A percentile compares a stretch with the other conserved stretches of the same genome.
These are phyloP conservation scores for Scarus forsteni DNA, from an alignment of 2,797 vertebrate genomes.

Conservation along the genomic window DNA sequence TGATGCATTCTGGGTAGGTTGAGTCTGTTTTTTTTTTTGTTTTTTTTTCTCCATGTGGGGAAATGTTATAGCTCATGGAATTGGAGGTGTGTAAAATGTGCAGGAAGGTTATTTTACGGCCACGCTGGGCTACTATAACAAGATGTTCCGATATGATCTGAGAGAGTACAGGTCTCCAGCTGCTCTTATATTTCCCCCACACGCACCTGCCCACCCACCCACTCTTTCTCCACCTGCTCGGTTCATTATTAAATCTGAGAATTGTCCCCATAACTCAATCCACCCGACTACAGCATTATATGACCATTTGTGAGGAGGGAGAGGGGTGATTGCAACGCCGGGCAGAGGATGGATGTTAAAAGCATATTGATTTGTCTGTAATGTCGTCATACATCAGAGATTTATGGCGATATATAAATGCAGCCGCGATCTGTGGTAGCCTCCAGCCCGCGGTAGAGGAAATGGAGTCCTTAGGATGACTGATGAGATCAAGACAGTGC, in stretches of 20 bases:
- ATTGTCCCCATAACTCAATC: slow-evolving; percentile 86
- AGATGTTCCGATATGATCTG: slow-evolving; percentile 84
- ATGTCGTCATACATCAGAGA: slow-evolving; percentile 85
- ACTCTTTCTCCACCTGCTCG: slow-evolving; percentile 72
- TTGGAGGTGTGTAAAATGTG: slow-evolving; percentile 71
- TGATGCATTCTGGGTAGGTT: slow-evolving; percentile 56
- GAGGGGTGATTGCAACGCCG: slow-evolving; percentile 76
- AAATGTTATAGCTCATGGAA: slow-evolving; percentile 53
- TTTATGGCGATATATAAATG: slow-evolving; percentile 83
- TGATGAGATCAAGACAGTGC: slow-evolving; percentile 80
- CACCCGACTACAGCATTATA: slow-evolving; percentile 81
- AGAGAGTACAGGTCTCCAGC: slow-evolving; percentile 78
- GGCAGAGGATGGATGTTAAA: slow-evolving; percentile 86
- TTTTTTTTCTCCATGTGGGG: slow-evolving; percentile 24
- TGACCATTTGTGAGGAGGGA: slow-evolving; percentile 82
- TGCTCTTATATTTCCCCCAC: slow-evolving; percentile 71
- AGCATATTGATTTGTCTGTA: slow-evolving; percentile 88
- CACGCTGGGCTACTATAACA: slow-evolving; percentile 80
- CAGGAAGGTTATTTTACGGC: slow-evolving; percentile 79
- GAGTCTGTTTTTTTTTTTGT: slow-evolving; percentile 28
- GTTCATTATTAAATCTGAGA: slow-evolving; percentile 88
- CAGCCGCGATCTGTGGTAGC: slow-evolving; percentile 75
- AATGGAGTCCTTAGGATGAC: slow-evolving; percentile 83
- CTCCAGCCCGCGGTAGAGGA: slow-evolving; percentile 76
- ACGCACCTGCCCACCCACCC: slow-evolving; percentile 31